Evolutionary conservation across 2,113 vertebrate species (phyloP).

Genomic region (Aythya baeri): DNA sequence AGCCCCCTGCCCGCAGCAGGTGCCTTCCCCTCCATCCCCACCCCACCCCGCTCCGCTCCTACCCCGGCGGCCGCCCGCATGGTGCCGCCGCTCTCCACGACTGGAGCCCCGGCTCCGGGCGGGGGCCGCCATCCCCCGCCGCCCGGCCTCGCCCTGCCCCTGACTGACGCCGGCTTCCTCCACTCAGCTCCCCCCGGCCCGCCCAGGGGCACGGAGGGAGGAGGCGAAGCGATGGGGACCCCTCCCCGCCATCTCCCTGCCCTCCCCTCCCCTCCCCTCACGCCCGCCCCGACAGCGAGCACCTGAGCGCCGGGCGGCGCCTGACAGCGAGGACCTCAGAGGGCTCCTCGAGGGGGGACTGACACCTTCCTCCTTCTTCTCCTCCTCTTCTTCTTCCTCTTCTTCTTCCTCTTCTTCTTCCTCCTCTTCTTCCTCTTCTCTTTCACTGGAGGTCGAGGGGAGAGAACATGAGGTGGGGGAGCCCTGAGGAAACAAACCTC

Average conservation of each 20-base stretch:
- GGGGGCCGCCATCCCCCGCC: neutral
- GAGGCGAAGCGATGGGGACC: neutral
- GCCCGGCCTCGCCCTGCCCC: neutral
- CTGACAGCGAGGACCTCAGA: fast-evolving
- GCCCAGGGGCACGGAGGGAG: neutral
- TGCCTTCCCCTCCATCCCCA: neutral
- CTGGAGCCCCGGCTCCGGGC: neutral
- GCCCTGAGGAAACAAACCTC: neutral
- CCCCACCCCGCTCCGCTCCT: neutral
- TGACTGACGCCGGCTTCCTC: neutral
- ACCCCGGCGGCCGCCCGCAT: neutral
- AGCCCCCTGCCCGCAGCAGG: neutral
- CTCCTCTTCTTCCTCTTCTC: too few relatives aligned
- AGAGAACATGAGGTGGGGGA: too few relatives aligned
- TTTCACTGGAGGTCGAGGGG: neutral
- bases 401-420: too few relatives aligned
- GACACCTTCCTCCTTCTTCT: too few relatives aligned
- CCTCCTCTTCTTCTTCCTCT: neutral
- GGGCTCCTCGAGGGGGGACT: neutral
- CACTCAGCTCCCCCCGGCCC: constrained; percentile 8
- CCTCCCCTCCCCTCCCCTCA: neutral
- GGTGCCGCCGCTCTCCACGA: neutral
- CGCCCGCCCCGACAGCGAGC: fast-evolving
- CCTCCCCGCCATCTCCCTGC: neutral
- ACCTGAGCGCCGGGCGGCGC: fast-evolving